Evolutionary conservation across 2,113 vertebrate genomes (phyloP).

Genomic region (Xiphorhynchus elegans): DNA sequence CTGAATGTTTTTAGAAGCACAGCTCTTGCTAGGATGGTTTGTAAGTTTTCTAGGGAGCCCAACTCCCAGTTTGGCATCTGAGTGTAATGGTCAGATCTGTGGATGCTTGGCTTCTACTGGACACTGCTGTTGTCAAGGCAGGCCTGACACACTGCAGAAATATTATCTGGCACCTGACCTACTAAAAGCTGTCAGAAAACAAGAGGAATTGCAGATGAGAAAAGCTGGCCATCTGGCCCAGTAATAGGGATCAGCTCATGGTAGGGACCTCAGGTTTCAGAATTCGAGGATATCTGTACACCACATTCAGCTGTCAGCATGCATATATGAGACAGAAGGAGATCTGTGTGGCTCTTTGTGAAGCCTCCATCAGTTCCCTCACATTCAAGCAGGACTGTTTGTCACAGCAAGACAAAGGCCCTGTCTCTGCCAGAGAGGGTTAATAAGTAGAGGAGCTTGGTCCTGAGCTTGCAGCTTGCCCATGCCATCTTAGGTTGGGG

Average conservation of each 20-base stretch:
- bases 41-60: neutral
- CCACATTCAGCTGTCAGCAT: neutral
- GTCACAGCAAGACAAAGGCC: neutral
- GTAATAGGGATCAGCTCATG: neutral
- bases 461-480: neutral
- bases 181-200: constrained; percentile 18
- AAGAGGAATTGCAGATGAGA: neutral
- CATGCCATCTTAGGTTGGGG: accelerated
- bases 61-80: neutral
- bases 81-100: neutral
- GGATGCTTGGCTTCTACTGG: neutral
- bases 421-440: neutral
- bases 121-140: neutral
- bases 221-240: constrained; percentile 4
- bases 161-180: constrained; percentile 5
- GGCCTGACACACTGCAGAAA: neutral
- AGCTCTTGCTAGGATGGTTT: neutral
- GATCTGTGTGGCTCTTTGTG: neutral
- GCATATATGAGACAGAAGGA: neutral
- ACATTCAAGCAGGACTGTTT: neutral
- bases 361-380: neutral
- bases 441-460: neutral
- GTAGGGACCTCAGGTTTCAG: neutral
- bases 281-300: neutral
- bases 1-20: neutral